Percentiles rank a stretch among this genome's conserved stretches.
Evolutionary conservation across 2,888 invertebrate species (phyloP).

Genomic region (Sinhomidia bicolor): DNA sequence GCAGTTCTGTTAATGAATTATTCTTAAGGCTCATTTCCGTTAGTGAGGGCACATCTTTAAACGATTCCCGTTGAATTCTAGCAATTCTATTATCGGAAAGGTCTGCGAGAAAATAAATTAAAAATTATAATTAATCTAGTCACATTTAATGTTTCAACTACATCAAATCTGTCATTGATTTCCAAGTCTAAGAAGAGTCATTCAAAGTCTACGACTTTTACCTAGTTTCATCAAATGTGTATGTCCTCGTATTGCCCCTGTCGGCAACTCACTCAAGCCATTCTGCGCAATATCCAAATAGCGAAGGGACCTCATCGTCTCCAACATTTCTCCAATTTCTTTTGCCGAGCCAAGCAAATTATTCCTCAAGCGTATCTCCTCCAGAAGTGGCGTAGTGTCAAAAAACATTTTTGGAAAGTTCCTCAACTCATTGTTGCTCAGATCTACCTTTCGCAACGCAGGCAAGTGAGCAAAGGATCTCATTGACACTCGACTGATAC

Average conservation of each 20-base stretch:
- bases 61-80: slow-evolving; percentile 89
- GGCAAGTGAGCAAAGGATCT: slow-evolving; percentile 91
- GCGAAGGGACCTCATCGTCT: slow-evolving; percentile 89
- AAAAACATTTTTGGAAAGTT: slow-evolving; percentile 92
- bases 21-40: slow-evolving; percentile 91
- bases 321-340: slow-evolving; percentile 88
- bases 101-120: too few relatives aligned
- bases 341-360: slow-evolving; percentile 86
- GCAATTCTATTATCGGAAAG: too few relatives aligned
- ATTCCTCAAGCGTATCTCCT: slow-evolving; percentile 84
- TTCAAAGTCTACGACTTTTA: slow-evolving; percentile 93
- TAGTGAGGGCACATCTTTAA: slow-evolving; percentile 91
- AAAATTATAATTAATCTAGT: too few relatives aligned
- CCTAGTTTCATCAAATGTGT: slow-evolving; percentile 89
- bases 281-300: slow-evolving; percentile 92
- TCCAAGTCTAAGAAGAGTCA: too few relatives aligned
- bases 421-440: slow-evolving; percentile 89
- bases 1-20: slow-evolving; percentile 89
- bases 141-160: too few relatives aligned
- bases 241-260: slow-evolving; percentile 90
- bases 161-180: too few relatives aligned
- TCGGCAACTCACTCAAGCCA: slow-evolving; percentile 88
- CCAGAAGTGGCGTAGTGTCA: slow-evolving; percentile 83
- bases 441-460: slow-evolving; percentile 87
- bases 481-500: slow-evolving; percentile 84